phyloP scores from a whole-genome alignment of 2,888 invertebrate species.

The Schizotus pectinicornis region DNA sequence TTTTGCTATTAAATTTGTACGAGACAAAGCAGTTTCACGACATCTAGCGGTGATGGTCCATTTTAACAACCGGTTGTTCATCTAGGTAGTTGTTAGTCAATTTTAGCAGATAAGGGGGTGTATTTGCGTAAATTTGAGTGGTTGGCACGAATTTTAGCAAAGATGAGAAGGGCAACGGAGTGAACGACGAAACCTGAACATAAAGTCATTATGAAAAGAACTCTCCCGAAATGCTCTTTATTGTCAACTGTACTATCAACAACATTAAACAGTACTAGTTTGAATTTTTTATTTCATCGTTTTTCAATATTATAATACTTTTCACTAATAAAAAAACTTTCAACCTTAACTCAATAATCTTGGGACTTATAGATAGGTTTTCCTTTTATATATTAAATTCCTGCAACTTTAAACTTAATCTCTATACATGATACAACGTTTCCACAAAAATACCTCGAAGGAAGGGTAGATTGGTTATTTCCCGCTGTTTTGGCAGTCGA shows the following conservation, averaged over 20 bases:
- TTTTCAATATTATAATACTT: conserved; percentile 60
- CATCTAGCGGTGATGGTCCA: too few species aligned
- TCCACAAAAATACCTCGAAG: conserved; percentile 53
- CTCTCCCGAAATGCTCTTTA: conserved; percentile 59
- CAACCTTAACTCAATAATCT: conserved; percentile 57
- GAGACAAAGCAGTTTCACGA: too few species aligned
- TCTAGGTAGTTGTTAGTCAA: too few species aligned
- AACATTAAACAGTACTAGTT: conserved; percentile 60
- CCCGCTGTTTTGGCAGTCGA: too few species aligned
- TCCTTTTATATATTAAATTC: conserved; percentile 50
- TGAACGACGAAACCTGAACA: neutral
- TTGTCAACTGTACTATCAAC: conserved; percentile 61
- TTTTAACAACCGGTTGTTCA: too few species aligned
- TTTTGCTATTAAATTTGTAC: too few species aligned
- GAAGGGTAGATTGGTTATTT: conserved; percentile 11
- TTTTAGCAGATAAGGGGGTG: too few species aligned
- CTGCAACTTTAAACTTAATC: conserved; percentile 55
- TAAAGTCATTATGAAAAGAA: conserved; percentile 38
- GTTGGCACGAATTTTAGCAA: too few species aligned
- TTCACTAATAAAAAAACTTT: conserved; percentile 60
- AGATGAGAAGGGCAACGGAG: too few species aligned
- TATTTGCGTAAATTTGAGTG: neutral
- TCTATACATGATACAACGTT: conserved; percentile 54
- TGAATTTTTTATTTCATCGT: conserved; percentile 60
- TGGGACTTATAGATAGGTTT: conserved; percentile 57